phyloP scores from a whole-genome alignment of 2,113 vertebrate genomes.

The Meleagris gallopavo region DNA sequence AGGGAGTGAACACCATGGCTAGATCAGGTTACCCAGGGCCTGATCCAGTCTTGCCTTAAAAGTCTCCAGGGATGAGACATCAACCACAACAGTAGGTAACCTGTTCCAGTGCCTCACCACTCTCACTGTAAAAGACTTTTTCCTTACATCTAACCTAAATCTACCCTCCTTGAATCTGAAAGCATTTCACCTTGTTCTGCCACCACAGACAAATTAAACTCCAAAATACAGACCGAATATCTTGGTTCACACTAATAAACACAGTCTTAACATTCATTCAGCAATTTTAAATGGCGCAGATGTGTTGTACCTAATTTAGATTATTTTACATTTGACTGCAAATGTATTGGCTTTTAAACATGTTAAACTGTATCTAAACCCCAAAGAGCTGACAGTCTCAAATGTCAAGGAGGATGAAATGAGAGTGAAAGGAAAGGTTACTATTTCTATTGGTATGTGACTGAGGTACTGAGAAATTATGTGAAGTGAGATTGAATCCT shows the following conservation, averaged over 20 bases:
- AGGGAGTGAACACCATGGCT: no score
- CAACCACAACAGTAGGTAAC: no score
- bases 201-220: background rate
- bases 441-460: background rate
- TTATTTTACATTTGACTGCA: background rate
- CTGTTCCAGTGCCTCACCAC: no score
- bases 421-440: background rate
- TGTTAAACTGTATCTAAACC: background rate
- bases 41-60: no score
- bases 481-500: background rate
- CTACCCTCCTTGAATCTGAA: no score
- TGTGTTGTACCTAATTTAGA: background rate
- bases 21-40: no score
- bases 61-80: no score
- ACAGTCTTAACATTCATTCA: background rate
- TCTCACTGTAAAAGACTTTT: no score
- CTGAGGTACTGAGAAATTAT: background rate
- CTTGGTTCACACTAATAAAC: background rate
- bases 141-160: no score
- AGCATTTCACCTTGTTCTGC: no score
- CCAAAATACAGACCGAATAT: background rate
- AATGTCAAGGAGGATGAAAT: background rate
- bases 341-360: background rate
- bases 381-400: background rate
- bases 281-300: background rate